Evolutionary conservation across 2,113 vertebrate species (phyloP), one percentile per base, ranked within the genome.

Genomic region (Ivindomyrus marchei): DNA sequence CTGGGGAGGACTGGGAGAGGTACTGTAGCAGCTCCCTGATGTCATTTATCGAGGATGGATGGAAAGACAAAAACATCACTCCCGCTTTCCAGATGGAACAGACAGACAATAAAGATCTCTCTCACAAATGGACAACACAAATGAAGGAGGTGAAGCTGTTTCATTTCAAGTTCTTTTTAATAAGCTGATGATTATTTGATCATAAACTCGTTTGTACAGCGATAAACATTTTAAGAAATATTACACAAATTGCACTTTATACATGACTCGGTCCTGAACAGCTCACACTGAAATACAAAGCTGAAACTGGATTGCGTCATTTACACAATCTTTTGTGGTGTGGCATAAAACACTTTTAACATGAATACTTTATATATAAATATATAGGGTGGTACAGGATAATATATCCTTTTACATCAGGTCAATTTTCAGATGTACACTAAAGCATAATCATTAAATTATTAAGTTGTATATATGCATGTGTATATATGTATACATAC

Each of bases 141-240:
- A 52, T 36, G 85, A 85, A 45, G 19, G 42, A 46, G 66, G 66
- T 56, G 31, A 85, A 70, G 62, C 66, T 3, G 86, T 19, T 89
- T 93, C 93, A 89, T 91, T 90, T 92, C 94, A 95, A 93, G 92
- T 93, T 93, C 93, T 96, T 94, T 96, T 96, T 96, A 96, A 96
- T 96, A 94, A 95, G 94, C 91, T 89, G 42, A 90, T 92, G 89
- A 93, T 93, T 91, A 92, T 92, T 93, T 95, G 94, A 94, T 94
- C 93, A 93, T 93, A 92, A 92, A 95, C 93, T 93, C 92, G 93
- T 93, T 93, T 92, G 91, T 94, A 96, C 93, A 95, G 94, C 93
- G 93, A 93, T 88, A 95, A 92, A 95, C 94, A 92, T 93, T 93
- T 94, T 90, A 92, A 93, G 92, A 95, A 95, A 95, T 92, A 93